Evolutionary conservation across 2,113 vertebrate species (phyloP).

Genomic region (Paramormyrops kingsleyae): DNA sequence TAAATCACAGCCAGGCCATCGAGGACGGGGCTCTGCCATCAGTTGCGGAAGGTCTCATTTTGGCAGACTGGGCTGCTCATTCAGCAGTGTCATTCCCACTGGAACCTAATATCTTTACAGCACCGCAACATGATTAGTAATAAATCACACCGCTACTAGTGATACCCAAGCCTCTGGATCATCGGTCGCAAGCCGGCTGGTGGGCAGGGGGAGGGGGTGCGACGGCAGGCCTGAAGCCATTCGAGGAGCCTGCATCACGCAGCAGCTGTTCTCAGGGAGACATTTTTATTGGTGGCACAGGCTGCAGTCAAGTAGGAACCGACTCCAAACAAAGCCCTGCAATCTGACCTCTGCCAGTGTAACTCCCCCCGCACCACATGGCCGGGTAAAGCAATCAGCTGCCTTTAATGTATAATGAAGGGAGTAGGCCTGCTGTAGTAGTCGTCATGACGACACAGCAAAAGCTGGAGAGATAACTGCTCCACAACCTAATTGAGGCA

Average conservation of each 20-base stretch:
- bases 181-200: no score
- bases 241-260: not conserved
- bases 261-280: constrained; percentile 38
- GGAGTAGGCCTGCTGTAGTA: constrained; percentile 14
- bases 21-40: not conserved
- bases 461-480: constrained; percentile 46
- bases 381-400: not conserved
- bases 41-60: not conserved
- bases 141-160: constrained; percentile 9
- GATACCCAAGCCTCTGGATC: not conserved
- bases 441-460: constrained; percentile 44
- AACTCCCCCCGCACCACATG: not conserved
- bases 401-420: not conserved
- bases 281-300: constrained; percentile 41
- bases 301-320: constrained; percentile 24
- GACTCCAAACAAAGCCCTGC: constrained; percentile 21
- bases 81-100: not conserved
- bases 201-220: not conserved
- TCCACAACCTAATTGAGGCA: constrained; percentile 56
- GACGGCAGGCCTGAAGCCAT: not conserved
- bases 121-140: not conserved
- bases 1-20: constrained; percentile 3
- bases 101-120: not conserved
- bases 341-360: constrained; percentile 8
- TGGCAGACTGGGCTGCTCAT: not conserved